A percentile compares a stretch with the other conserved stretches of the same genome.
phyloP scores from a whole-genome alignment of 2,888 invertebrate species.

The Onthophagus sagittarius region DNA sequence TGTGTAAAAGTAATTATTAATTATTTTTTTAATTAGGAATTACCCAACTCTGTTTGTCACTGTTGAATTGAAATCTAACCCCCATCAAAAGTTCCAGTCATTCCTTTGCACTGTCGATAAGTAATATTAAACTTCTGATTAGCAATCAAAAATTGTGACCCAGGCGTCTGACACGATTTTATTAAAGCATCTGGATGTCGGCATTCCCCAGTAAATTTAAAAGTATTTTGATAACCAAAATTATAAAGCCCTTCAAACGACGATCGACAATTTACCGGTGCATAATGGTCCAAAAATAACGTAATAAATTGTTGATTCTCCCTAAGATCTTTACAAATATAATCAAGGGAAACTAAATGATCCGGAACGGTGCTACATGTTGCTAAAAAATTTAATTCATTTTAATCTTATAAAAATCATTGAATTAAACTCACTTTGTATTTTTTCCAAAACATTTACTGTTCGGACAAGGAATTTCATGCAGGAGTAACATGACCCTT shows the following conservation, averaged over 20 bases:
- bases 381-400: slow-evolving; percentile 48
- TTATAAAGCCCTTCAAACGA: slow-evolving; percentile 96
- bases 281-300: slow-evolving; percentile 84
- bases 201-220: slow-evolving; percentile 89
- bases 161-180: slow-evolving; percentile 91
- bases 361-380: slow-evolving; percentile 69
- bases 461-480: slow-evolving; percentile 81
- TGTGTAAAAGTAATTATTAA: no score
- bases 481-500: slow-evolving; percentile 74
- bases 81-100: slow-evolving; percentile 87
- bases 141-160: slow-evolving; percentile 91
- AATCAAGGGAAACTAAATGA: slow-evolving; percentile 67
- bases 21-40: no score
- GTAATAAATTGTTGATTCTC: slow-evolving; percentile 79
- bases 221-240: slow-evolving; percentile 77
- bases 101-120: slow-evolving; percentile 84
- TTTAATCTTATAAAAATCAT: background rate
- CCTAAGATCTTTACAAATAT: slow-evolving; percentile 71
- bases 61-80: slow-evolving; percentile 43
- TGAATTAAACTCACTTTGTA: slow-evolving; percentile 65
- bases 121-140: slow-evolving; percentile 96
- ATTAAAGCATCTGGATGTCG: slow-evolving; percentile 84
- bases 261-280: slow-evolving; percentile 86
- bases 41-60: no score
- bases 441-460: slow-evolving; percentile 83